Percentiles rank a stretch among this genome's conserved stretches.
Evolutionary conservation across 2,113 vertebrate genomes (phyloP).

Genomic region (Oryzias javanicus): DNA sequence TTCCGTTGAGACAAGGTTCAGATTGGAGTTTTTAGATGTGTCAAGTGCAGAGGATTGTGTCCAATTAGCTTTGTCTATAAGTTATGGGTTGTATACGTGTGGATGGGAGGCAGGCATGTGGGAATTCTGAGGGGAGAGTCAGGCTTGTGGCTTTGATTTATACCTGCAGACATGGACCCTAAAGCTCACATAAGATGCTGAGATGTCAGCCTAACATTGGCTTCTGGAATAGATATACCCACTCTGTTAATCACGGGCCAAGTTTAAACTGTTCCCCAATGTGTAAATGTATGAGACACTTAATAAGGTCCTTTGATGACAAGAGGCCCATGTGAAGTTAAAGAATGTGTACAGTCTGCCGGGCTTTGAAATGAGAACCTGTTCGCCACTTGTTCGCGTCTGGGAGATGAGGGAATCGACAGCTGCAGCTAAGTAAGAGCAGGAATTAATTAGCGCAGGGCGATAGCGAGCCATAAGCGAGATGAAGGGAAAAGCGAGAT

Average conservation of each 20-base stretch:
- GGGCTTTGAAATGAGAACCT: slow-evolving; percentile 79
- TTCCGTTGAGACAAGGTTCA: slow-evolving; percentile 42
- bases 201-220: slow-evolving; percentile 73
- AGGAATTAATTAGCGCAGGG: slow-evolving; percentile 75
- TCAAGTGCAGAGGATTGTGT: slow-evolving; percentile 65
- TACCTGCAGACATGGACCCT: slow-evolving; percentile 69
- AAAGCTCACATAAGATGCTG: slow-evolving; percentile 66
- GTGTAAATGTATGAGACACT: slow-evolving; percentile 79
- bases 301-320: slow-evolving; percentile 78
- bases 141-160: slow-evolving; percentile 74
- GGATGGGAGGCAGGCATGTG: slow-evolving; percentile 32
- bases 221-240: slow-evolving; percentile 70
- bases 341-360: slow-evolving; percentile 68
- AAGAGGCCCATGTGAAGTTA: slow-evolving; percentile 61
- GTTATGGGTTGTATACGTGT: slow-evolving; percentile 49
- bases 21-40: slow-evolving; percentile 63
- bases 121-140: slow-evolving; percentile 21
- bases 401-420: slow-evolving; percentile 69
- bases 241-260: slow-evolving; percentile 70
- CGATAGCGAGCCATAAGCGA: slow-evolving; percentile 47
- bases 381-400: slow-evolving; percentile 76
- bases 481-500: slow-evolving; percentile 74
- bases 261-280: slow-evolving; percentile 77
- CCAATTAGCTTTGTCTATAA: slow-evolving; percentile 60
- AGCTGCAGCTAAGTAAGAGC: slow-evolving; percentile 70